Evolutionary conservation across 2,888 invertebrate species (phyloP).

Genomic region (Cosmopolites sordidus): DNA sequence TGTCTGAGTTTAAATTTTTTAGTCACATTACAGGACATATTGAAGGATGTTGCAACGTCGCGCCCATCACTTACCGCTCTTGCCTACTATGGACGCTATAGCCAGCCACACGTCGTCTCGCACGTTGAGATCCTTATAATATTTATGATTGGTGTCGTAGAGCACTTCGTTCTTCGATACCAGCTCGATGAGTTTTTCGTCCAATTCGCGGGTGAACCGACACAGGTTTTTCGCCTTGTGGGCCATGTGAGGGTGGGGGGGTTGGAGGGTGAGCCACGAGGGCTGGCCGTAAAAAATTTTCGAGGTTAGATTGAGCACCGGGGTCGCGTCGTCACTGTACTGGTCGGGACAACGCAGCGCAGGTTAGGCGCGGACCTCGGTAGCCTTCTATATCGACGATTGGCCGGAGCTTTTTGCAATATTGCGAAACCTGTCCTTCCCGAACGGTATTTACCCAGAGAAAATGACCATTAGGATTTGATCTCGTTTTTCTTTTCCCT

Average conservation of each 20-base stretch:
- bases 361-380: slow-evolving; percentile 18
- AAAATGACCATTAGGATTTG: no score
- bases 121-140: slow-evolving; percentile 27
- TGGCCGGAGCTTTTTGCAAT: slow-evolving; percentile 11
- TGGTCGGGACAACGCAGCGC: slow-evolving; percentile 26
- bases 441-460: no score
- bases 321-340: slow-evolving; percentile 8
- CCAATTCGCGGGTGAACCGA: slow-evolving; percentile 28
- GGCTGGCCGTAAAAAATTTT: background rate
- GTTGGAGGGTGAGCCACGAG: background rate
- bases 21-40: no score
- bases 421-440: no score
- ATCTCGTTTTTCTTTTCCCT: no score
- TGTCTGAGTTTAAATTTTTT: no score
- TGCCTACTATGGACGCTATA: slow-evolving; percentile 29
- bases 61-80: slow-evolving; percentile 24
- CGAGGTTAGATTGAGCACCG: slow-evolving; percentile 16
- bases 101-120: slow-evolving; percentile 29
- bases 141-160: slow-evolving; percentile 27
- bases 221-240: slow-evolving; percentile 26
- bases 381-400: slow-evolving; percentile 3
- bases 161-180: slow-evolving; percentile 29
- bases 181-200: slow-evolving; percentile 29
- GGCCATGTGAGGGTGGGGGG: background rate
- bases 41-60: background rate